Percentiles rank a stretch among this genome's conserved stretches.
Evolutionary conservation across 2,113 vertebrate species (phyloP).

Genomic region (Callaeas wilsoni): DNA sequence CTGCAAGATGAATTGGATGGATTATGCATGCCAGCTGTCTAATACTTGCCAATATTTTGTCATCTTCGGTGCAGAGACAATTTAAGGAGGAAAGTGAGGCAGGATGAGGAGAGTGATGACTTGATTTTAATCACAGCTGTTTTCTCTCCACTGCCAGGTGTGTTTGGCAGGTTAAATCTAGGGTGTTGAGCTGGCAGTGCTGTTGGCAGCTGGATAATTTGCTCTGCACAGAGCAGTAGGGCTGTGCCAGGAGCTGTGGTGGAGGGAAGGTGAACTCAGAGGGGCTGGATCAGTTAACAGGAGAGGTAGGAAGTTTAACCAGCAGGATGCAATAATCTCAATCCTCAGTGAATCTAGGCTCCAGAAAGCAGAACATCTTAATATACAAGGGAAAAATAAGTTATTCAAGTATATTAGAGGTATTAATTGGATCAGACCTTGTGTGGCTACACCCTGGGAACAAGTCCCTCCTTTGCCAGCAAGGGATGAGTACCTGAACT

Average conservation of each 20-base stretch:
- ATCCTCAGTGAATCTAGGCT: neutral
- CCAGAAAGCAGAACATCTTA: neutral
- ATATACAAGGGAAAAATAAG: neutral
- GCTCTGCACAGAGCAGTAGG: neutral
- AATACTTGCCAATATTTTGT: neutral
- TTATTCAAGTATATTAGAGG: neutral
- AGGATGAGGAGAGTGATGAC: neutral
- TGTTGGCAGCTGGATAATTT: neutral
- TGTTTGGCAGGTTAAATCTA: neutral
- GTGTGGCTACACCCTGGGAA: neutral
- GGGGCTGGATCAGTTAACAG: neutral
- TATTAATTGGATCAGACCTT: neutral
- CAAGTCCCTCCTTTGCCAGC: neutral
- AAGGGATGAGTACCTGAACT: neutral
- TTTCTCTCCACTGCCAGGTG: neutral
- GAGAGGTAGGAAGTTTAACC: neutral
- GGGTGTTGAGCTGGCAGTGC: neutral
- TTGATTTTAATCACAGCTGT: neutral
- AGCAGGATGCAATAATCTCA: neutral
- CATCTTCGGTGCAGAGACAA: neutral
- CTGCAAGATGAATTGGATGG: neutral
- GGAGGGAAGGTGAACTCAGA: neutral
- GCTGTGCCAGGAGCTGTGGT: neutral
- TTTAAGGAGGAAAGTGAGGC: neutral
- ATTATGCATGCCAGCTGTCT: neutral